A percentile compares a stretch with the other conserved stretches of the same genome.
These are phyloP conservation scores for Spilogale gracilis DNA, from an alignment of 2,113 vertebrate species.

Conservation along the genomic window DNA sequence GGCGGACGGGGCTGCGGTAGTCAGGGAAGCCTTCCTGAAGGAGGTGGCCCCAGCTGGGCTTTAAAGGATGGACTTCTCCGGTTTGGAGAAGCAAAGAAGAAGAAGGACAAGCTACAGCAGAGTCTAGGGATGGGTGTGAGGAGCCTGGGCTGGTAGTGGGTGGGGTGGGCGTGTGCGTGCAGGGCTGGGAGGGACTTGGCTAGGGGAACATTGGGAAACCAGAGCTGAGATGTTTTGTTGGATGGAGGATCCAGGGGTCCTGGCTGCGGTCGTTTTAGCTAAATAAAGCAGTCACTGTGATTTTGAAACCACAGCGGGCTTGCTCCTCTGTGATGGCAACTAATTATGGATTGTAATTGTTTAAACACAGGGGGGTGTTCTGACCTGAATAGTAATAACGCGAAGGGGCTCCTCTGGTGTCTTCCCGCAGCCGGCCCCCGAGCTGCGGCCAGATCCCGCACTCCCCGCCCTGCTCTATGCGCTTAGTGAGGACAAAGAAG, in stretches of 20 bases:
- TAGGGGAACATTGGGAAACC: not conserved
- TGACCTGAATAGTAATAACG: slow-evolving; percentile 76
- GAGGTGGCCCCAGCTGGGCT: not conserved
- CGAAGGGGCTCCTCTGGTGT: not conserved
- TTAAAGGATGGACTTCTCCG: not conserved
- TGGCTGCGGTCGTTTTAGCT: not conserved
- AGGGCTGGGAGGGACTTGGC: not conserved
- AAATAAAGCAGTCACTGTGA: slow-evolving; percentile 76
- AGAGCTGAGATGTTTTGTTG: not conserved
- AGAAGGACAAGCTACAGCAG: not conserved
- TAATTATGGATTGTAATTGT: slow-evolving; percentile 80
- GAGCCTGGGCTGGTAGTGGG: not conserved
- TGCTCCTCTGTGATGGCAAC: slow-evolving; percentile 68
- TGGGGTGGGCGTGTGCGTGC: no score
- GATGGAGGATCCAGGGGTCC: not conserved
- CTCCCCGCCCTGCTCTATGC: not conserved
- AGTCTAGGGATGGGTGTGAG: not conserved
- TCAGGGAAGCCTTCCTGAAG: slow-evolving; percentile 17
- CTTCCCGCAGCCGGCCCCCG: not conserved
- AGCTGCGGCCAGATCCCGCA: not conserved
- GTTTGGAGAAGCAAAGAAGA: not conserved
- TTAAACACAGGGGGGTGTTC: slow-evolving; percentile 62
- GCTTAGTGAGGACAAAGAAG: not conserved
- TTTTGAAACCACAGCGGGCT: slow-evolving; percentile 78
- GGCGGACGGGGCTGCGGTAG: not conserved